These are phyloP conservation scores for Watersipora subatra DNA, from an alignment of 1,140 invertebrate species.

Conservation along the genomic window DNA sequence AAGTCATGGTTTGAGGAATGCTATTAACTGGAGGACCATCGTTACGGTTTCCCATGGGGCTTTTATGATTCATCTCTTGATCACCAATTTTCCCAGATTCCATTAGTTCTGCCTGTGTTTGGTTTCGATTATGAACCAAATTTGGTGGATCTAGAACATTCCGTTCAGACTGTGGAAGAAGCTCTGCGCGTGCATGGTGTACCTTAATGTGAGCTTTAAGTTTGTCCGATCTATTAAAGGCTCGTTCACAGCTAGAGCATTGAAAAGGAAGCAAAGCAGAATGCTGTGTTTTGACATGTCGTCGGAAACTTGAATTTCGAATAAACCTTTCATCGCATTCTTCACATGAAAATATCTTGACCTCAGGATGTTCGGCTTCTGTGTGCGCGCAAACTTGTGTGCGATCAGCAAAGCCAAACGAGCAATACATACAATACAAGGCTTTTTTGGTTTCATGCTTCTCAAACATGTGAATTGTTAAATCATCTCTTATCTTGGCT, in stretches of 20 bases:
- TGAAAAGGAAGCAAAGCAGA: not conserved
- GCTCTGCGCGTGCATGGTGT: too few species aligned
- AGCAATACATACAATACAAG: not conserved
- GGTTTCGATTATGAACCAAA: not conserved
- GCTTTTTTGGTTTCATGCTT: not conserved
- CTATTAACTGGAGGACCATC: too few species aligned
- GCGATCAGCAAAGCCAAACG: not conserved
- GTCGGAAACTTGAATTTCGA: not conserved
- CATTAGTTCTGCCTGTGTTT: not conserved
- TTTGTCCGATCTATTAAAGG: not conserved
- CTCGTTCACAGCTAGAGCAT: not conserved
- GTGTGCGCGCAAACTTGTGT: not conserved
- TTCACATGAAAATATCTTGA: not conserved
- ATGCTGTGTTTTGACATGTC: not conserved
- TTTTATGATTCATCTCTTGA: too few species aligned
- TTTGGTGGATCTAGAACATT: too few species aligned
- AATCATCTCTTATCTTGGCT: not conserved
- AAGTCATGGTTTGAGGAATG: too few species aligned
- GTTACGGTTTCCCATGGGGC: too few species aligned
- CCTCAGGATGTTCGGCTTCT: not conserved
- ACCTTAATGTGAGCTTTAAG: not conserved
- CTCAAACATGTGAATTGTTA: not conserved
- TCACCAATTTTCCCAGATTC: too few species aligned
- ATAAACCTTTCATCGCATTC: not conserved
- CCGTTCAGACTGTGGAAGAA: too few species aligned